phyloP scores from a whole-genome alignment of 1,140 invertebrate genomes.

The Caenorhabditis briggsae region DNA sequence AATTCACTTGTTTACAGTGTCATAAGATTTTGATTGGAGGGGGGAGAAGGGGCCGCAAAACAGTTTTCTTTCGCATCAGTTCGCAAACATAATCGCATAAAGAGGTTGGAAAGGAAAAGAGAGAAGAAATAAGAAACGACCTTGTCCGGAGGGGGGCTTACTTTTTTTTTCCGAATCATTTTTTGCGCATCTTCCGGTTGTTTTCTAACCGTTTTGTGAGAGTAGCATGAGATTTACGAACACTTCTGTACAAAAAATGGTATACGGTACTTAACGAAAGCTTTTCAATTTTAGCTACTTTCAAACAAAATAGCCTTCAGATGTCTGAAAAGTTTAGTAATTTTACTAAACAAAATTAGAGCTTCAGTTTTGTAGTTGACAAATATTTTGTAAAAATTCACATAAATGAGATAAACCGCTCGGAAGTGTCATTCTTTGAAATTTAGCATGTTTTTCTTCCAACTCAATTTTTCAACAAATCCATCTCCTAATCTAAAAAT shows the following conservation, averaged over 20 bases:
- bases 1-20: conserved; percentile 16
- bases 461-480: not conserved
- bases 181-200: conserved; percentile 23
- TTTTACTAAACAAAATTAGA: too few relatives aligned
- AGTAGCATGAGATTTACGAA: not conserved
- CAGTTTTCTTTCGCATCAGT: conserved; percentile 1
- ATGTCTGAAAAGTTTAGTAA: too few relatives aligned
- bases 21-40: not conserved
- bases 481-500: not conserved
- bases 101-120: conserved; percentile 10
- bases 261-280: too few relatives aligned
- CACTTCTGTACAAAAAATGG: not conserved
- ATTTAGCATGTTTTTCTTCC: not conserved
- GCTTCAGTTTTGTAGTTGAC: too few relatives aligned
- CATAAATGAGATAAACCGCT: too few relatives aligned
- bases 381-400: too few relatives aligned
- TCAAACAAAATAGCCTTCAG: too few relatives aligned
- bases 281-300: too few relatives aligned
- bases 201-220: not conserved
- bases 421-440: not conserved
- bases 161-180: not conserved
- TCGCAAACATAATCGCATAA: conserved; percentile 49
- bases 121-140: conserved; percentile 2
- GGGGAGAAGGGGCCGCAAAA: not conserved
- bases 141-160: not conserved